Percentiles rank a stretch among this genome's conserved stretches.
Conservation (phyloP, 2,797 vertebrate genomes). For the Zenarchopterus dispar region DNA sequence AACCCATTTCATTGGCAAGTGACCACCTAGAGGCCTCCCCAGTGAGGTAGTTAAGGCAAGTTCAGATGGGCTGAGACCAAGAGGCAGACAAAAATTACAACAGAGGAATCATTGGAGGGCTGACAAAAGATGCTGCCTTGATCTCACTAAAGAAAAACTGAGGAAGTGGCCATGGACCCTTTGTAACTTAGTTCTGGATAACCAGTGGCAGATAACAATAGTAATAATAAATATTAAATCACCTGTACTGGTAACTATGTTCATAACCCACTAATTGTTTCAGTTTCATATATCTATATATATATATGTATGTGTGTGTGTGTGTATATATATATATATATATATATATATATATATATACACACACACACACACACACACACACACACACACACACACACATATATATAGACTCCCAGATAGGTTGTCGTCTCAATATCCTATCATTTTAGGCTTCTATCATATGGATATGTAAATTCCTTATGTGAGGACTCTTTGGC, state of each 20-base stretch:
- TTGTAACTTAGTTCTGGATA: not conserved
- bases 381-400: no score
- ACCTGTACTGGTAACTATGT: not conserved
- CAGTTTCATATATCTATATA: no score
- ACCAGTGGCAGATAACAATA: no score
- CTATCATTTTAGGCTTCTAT: not conserved
- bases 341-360: no score
- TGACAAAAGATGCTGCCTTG: not conserved
- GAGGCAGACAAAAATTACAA: slow-evolving; percentile 4
- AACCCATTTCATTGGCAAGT: not conserved
- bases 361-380: no score
- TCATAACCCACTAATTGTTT: not conserved
- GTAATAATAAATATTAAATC: no score
- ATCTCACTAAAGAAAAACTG: no score
- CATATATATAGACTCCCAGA: not conserved
- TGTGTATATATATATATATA: no score
- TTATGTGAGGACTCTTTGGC: not conserved
- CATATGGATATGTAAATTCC: not conserved
- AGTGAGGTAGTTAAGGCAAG: not conserved
- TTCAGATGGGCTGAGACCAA: not conserved
- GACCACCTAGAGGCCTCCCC: not conserved
- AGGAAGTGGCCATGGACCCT: not conserved
- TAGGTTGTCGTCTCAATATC: not conserved
- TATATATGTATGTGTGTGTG: no score
- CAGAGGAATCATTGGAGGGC: not conserved